Evolutionary conservation across 2,888 invertebrate genomes (phyloP), one percentile per base, ranked within the genome.

Genomic region (Scaptomyza polygonia): DNA sequence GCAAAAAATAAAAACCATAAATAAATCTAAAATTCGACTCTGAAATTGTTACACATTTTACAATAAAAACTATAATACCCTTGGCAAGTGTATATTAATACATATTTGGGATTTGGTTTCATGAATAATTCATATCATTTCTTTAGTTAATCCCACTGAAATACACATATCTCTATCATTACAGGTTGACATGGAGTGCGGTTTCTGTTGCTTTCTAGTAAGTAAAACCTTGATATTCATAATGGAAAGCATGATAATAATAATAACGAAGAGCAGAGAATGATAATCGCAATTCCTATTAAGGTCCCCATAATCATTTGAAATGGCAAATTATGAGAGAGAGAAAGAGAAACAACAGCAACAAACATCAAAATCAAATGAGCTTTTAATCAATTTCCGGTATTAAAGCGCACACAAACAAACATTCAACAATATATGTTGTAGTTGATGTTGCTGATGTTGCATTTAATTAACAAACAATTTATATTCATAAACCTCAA

Each of bases 401-500:
- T 73, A 83, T 83, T 86, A 86, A 83, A 67, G 68, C 77, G 69
- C 53, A 86, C 72, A 67, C 70, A 72, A 73, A 67, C 70, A 72
- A 73, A 62, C 67, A 63, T 53, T 68, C 63, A 64, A 49, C 52
- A 64, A 68, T 74, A 67, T 65, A 32, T 32, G 12, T 47, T 57
- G 59, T 32, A 49, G 63, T 9, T 57, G 66, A 32, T 65, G 68
- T 52, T 71, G 66, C 57, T 70, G 82, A 73, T 79, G 71, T 73
- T 87, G 85, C 72, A 79, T 85, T 87, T 86, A 86, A 86, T 86
- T 87, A 86, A 86, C 85, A 82, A 73, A 83, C 84, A 86, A 86
- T 86, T 86, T 86, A 87, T 88, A 86, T 88, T 86, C 88, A 88
- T 88, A 86, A 88, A 64, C 88, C 77, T 69, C 84, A 79, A 84